A percentile compares a stretch with the other conserved stretches of the same genome.
Conservation (phyloP, 2,888 invertebrate species). For the Leptopilina drosophilae region DNA sequence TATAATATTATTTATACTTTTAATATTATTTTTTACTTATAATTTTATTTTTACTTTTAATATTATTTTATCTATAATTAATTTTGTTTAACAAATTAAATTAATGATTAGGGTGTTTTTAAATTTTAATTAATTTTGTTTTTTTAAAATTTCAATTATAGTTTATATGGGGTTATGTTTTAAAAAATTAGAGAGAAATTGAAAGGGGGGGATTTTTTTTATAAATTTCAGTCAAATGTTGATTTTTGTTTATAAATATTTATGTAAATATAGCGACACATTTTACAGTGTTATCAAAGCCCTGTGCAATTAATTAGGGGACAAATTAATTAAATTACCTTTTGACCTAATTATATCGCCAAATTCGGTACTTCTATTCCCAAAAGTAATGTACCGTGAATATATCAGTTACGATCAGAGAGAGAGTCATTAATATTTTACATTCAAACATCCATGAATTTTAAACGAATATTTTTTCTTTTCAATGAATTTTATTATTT, state of each 20-base stretch:
- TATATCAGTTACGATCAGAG: background rate
- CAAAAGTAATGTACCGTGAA: slow-evolving; percentile 15
- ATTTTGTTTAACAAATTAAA: background rate
- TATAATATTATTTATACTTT: no score
- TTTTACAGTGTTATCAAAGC: background rate
- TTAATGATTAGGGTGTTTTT: no score
- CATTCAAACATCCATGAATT: background rate
- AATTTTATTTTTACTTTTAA: no score
- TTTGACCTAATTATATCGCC: background rate
- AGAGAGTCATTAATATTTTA: background rate
- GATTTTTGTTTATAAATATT: no score
- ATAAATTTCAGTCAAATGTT: no score
- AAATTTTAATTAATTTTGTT: background rate
- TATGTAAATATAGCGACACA: no score
- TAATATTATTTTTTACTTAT: background rate
- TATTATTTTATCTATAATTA: background rate
- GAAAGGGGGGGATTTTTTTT: no score
- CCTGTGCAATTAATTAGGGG: background rate
- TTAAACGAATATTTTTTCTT: background rate
- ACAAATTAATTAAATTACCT: background rate
- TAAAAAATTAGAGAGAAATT: no score
- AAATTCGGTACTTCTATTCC: slow-evolving; percentile 12
- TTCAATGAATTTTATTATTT: no score
- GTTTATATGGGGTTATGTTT: no score
- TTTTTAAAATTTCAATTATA: no score